phyloP scores from a whole-genome alignment of 2,888 invertebrate species.

The Tipula helvola region DNA sequence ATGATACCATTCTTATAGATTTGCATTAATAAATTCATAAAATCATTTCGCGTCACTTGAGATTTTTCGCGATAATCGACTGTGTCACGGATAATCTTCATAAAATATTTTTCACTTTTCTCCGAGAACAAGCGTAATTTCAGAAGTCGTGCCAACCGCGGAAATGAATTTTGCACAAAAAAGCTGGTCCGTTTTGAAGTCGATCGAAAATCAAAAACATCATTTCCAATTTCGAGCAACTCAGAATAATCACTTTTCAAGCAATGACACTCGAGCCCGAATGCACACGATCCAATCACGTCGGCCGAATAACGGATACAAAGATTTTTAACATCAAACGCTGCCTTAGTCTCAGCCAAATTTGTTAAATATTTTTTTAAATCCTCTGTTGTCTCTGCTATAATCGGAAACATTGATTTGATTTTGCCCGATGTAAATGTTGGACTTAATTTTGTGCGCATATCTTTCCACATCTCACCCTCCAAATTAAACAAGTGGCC shows the following conservation, averaged over 20 bases:
- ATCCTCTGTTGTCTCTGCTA: neutral
- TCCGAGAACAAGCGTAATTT: neutral
- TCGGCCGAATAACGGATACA: neutral
- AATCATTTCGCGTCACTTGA: constrained; percentile 35
- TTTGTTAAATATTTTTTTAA: neutral
- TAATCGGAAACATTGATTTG: neutral
- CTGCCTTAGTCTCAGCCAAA: neutral
- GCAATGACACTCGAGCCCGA: neutral
- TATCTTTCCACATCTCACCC: neutral
- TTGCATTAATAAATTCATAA: constrained; percentile 41
- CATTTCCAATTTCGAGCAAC: neutral
- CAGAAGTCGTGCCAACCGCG: neutral
- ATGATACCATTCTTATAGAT: constrained; percentile 23
- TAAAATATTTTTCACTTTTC: constrained; percentile 21
- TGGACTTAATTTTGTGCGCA: neutral
- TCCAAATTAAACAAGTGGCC: neutral
- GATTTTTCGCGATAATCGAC: constrained; percentile 30
- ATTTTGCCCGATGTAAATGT: constrained; percentile 5
- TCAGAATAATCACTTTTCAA: neutral
- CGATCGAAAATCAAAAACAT: neutral
- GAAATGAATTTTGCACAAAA: neutral
- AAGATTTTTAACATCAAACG: neutral
- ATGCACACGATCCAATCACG: neutral
- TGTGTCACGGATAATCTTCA: constrained; percentile 29
- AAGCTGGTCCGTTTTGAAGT: neutral